These are phyloP conservation scores for Genyomyrus donnyi DNA, from an alignment of 2,113 vertebrate genomes.

Conservation along the genomic window DNA sequence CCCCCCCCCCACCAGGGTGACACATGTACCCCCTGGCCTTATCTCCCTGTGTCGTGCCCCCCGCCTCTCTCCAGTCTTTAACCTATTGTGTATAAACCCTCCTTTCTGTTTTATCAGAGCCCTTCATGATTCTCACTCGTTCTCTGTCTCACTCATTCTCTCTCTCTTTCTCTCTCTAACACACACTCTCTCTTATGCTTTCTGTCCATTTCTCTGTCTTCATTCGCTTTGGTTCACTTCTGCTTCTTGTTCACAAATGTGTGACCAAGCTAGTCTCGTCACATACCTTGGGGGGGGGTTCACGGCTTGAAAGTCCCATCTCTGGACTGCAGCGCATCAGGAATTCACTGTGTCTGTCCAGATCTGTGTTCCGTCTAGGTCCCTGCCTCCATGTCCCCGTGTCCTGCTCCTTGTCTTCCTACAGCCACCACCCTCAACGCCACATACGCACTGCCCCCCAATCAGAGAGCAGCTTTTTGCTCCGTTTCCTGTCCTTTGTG, in stretches of 20 bases:
- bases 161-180: background rate
- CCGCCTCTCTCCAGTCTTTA: background rate
- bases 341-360: background rate
- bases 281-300: background rate
- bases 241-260: background rate
- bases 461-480: background rate
- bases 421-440: background rate
- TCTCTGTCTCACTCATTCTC: background rate
- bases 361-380: background rate
- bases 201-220: background rate
- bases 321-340: background rate
- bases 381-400: background rate
- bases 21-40: background rate
- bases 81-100: background rate
- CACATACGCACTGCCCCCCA: background rate
- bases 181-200: background rate
- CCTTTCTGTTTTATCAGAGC: background rate
- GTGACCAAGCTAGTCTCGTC: background rate
- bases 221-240: background rate
- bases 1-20: background rate
- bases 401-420: background rate
- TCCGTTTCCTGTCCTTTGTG: background rate
- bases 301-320: background rate
- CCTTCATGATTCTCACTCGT: background rate
- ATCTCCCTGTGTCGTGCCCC: slow-evolving; percentile 6